Percentiles rank a stretch among this genome's conserved stretches.
Conservation (phyloP, 2,113 vertebrate species). For the Tapirus terrestris region DNA sequence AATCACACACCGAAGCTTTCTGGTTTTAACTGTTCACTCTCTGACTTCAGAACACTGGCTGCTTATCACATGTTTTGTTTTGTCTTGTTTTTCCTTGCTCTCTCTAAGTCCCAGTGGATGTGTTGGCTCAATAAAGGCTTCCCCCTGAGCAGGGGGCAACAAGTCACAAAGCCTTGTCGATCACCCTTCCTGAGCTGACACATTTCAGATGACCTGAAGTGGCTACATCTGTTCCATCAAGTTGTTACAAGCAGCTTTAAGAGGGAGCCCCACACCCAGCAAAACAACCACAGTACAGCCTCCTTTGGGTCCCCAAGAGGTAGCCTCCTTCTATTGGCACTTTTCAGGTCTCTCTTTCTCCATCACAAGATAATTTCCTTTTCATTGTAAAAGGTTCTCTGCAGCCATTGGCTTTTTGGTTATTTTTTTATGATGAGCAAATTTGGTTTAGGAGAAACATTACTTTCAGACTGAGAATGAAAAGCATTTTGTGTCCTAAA, state of each 20-base stretch:
- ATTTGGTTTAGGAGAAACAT: constrained; percentile 8
- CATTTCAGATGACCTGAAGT: not conserved
- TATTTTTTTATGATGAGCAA: not conserved
- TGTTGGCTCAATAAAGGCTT: not conserved
- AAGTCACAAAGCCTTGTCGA: not conserved
- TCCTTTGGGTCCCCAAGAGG: accelerated
- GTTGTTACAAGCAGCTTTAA: not conserved
- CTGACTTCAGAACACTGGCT: not conserved
- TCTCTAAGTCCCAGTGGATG: not conserved
- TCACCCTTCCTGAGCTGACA: not conserved
- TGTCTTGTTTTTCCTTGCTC: not conserved
- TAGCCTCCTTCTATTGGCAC: not conserved
- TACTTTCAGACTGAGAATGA: not conserved
- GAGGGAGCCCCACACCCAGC: not conserved
- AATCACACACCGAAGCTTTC: not conserved
- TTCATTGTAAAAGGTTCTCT: not conserved
- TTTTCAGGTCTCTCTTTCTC: not conserved
- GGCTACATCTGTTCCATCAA: not conserved
- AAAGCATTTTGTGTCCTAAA: not conserved
- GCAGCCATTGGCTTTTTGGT: not conserved
- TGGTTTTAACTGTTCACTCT: not conserved
- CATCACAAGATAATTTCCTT: not conserved
- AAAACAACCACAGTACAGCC: not conserved
- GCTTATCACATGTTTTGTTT: not conserved
- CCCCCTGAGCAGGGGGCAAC: not conserved